phyloP scores from a whole-genome alignment of 2,888 invertebrate species.

The Cancer borealis region DNA sequence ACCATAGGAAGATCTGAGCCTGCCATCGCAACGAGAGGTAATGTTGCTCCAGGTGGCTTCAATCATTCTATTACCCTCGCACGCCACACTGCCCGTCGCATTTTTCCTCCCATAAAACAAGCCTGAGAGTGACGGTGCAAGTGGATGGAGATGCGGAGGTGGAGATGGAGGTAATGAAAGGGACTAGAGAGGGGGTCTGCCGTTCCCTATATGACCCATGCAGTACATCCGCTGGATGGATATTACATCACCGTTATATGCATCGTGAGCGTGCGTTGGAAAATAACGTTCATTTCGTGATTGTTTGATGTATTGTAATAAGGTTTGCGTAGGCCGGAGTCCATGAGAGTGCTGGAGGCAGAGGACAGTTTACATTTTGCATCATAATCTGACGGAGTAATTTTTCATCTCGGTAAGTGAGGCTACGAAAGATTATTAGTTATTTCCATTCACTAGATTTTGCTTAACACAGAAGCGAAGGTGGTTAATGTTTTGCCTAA shows the following conservation, averaged over 20 bases:
- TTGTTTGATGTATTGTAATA: not conserved
- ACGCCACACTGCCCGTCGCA: not conserved
- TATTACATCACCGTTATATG: not conserved
- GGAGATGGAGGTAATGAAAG: not conserved
- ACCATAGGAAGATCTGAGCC: not conserved
- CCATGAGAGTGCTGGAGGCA: not conserved
- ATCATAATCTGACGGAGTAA: not conserved
- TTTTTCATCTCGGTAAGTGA: not conserved
- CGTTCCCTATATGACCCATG: not conserved
- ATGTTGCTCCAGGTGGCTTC: not conserved
- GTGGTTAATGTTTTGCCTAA: too few species aligned
- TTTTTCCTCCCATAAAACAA: not conserved
- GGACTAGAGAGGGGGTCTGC: not conserved
- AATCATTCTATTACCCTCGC: not conserved
- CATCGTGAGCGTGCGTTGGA: not conserved
- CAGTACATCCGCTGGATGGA: not conserved
- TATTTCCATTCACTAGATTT: too few species aligned
- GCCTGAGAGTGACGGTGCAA: not conserved
- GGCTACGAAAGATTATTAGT: too few species aligned
- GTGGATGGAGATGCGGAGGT: not conserved
- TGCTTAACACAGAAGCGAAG: too few species aligned
- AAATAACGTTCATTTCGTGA: not conserved
- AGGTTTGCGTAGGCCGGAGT: not conserved
- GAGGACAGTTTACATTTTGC: too few species aligned
- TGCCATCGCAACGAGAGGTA: not conserved